A percentile compares a stretch with the other conserved stretches of the same genome.
phyloP scores from a whole-genome alignment of 2,113 vertebrate genomes.

The Rhizomys pruinosus region DNA sequence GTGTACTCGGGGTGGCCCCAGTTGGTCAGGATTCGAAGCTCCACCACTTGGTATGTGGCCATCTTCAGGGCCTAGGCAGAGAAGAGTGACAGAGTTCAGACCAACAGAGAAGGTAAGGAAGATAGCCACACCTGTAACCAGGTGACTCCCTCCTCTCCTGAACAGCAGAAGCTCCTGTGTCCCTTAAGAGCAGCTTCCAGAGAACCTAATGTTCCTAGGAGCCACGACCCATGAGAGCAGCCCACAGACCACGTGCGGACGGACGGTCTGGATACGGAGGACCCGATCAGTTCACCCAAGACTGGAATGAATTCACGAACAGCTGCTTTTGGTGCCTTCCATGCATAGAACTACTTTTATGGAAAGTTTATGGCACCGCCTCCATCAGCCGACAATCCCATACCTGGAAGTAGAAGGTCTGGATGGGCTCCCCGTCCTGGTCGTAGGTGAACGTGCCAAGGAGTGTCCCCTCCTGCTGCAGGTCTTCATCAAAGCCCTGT shows the following conservation, averaged over 20 bases:
- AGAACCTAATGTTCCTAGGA: neutral
- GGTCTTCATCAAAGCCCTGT: conserved; percentile 91
- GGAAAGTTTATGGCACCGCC: neutral
- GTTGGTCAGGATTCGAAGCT: conserved; percentile 93
- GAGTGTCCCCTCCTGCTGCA: conserved; percentile 89
- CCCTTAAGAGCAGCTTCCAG: neutral
- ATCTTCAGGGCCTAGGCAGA: conserved; percentile 73
- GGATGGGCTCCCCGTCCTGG: conserved; percentile 90
- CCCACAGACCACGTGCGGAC: neutral
- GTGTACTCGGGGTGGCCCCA: conserved; percentile 98
- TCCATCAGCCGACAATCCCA: neutral
- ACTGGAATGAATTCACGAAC: neutral
- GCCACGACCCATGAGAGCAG: neutral
- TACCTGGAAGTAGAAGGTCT: conserved; percentile 93
- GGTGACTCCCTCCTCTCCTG: neutral
- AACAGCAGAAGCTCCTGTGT: neutral
- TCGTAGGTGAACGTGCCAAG: conserved; percentile 92
- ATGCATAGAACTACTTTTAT: fast-evolving
- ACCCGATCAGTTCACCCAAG: neutral
- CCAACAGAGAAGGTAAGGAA: neutral
- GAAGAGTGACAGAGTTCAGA: neutral
- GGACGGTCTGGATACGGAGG: neutral
- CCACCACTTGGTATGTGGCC: conserved; percentile 85
- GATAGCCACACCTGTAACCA: neutral
- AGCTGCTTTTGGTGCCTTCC: neutral